Percentiles rank a stretch among this genome's conserved stretches.
phyloP scores from a whole-genome alignment of 2,888 invertebrate species.

The Scaptomyza tumidula region DNA sequence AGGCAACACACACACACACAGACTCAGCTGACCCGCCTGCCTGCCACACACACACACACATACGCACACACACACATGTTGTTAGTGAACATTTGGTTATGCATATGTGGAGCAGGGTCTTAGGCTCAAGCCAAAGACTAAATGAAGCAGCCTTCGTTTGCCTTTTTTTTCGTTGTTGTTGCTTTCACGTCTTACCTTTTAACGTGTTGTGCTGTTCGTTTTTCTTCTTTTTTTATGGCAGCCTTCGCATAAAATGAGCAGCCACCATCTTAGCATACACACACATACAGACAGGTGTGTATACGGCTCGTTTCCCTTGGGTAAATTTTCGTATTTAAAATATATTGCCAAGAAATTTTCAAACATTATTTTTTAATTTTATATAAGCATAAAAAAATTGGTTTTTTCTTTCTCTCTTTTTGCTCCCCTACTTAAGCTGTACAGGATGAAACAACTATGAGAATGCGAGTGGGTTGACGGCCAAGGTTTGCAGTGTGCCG shows the following conservation, averaged over 20 bases:
- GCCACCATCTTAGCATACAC: conserved; percentile 21
- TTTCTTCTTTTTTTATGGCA: conserved; percentile 59
- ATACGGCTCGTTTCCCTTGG: conserved; percentile 65
- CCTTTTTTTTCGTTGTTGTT: conserved; percentile 32
- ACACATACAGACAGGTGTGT: conserved; percentile 4
- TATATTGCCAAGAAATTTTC: conserved; percentile 74
- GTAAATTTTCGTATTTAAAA: conserved; percentile 74
- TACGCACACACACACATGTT: conserved; percentile 18
- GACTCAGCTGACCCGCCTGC: conserved; percentile 36
- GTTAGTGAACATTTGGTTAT: conserved; percentile 47
- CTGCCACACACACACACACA: conserved; percentile 25
- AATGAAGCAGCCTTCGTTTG: conserved; percentile 62
- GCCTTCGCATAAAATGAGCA: conserved; percentile 72
- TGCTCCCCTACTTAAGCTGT: background rate
- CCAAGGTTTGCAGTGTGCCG: background rate
- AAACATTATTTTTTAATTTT: no score
- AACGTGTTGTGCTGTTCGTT: conserved; percentile 77
- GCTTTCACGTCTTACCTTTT: conserved; percentile 71
- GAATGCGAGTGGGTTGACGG: background rate
- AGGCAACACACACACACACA: conserved; percentile 39
- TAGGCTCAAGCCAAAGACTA: conserved; percentile 61
- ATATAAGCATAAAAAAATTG: conserved; percentile 36
- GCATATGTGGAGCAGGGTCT: conserved; percentile 70
- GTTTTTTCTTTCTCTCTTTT: conserved; percentile 11
- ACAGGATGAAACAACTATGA: background rate